Conservation (phyloP, 2,797 vertebrate species). For the Malurus splendens region DNA sequence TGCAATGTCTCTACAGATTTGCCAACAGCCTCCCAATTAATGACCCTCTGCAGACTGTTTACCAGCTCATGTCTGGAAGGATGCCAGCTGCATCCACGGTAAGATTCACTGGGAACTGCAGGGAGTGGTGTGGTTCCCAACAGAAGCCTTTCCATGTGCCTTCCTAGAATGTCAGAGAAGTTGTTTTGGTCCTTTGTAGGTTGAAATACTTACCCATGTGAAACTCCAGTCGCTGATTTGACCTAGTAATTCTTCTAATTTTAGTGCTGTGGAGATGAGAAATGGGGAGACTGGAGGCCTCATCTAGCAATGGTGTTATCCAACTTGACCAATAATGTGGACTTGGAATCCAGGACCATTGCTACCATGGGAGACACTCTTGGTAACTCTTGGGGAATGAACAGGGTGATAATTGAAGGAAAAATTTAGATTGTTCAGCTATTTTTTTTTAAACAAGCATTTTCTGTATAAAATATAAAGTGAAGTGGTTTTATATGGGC, state of each 20-base stretch:
- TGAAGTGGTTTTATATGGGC: not conserved
- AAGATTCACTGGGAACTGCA: constrained; percentile 16
- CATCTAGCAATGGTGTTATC: constrained; percentile 97
- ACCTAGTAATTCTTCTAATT: constrained; percentile 34
- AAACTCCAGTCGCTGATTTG: not conserved
- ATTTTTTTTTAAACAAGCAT: not conserved
- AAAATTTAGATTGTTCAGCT: not conserved
- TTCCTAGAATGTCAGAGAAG: not conserved
- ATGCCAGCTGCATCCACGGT: constrained; percentile 97
- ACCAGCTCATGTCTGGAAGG: constrained; percentile 97
- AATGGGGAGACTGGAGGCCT: constrained; percentile 98
- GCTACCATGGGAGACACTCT: constrained; percentile 96
- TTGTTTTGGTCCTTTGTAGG: not conserved
- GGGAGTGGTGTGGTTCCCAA: not conserved
- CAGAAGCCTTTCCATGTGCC: not conserved
- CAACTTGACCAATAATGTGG: constrained; percentile 86
- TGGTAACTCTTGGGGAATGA: constrained; percentile 71
- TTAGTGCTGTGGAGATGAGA: constrained; percentile 96
- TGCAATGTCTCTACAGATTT: constrained; percentile 74
- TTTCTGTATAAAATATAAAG: not conserved
- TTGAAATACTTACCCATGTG: not conserved
- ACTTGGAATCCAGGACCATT: constrained; percentile 90
- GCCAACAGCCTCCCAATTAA: constrained; percentile 98
- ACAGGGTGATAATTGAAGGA: not conserved
- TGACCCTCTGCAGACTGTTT: constrained; percentile 97